Percentiles rank a stretch among this genome's conserved stretches.
Conservation (phyloP, 2,113 vertebrate genomes). For the Guaruba guarouba region DNA sequence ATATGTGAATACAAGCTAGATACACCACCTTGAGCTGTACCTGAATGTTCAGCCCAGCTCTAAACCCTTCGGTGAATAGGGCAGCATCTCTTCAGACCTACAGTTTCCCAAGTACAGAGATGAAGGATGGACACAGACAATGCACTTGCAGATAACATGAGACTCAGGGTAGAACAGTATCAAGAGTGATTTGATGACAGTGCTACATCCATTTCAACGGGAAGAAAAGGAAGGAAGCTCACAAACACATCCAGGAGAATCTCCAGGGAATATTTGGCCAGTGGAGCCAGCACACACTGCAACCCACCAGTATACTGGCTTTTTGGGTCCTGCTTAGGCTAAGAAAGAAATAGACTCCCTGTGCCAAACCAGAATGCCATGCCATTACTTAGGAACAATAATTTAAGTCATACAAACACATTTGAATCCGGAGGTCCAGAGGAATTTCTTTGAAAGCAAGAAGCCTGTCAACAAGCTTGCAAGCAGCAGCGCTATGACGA, state of each 20-base stretch:
- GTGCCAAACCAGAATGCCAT: not conserved
- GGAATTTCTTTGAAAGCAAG: not conserved
- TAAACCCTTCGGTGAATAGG: not conserved
- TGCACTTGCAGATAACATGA: not conserved
- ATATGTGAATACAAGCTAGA: not conserved
- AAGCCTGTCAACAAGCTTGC: not conserved
- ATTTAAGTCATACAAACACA: not conserved
- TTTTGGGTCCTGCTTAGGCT: not conserved
- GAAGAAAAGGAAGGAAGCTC: not conserved
- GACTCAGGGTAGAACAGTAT: not conserved
- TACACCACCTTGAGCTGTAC: not conserved
- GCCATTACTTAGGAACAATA: not conserved
- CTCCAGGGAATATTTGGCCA: not conserved
- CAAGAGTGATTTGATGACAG: not conserved
- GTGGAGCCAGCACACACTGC: not conserved
- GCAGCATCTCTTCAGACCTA: not conserved
- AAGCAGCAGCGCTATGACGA: fast-evolving
- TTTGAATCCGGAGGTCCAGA: not conserved
- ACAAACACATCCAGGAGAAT: not conserved
- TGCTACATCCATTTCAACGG: not conserved
- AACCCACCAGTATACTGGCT: not conserved
- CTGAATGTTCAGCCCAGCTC: not conserved
- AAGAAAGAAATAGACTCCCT: not conserved
- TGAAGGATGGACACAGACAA: not conserved
- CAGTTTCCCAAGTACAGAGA: not conserved